Evolutionary conservation across 2,113 vertebrate genomes (phyloP), one percentile per base, ranked within the genome.

Genomic region (Chlorodrepanis virens): DNA sequence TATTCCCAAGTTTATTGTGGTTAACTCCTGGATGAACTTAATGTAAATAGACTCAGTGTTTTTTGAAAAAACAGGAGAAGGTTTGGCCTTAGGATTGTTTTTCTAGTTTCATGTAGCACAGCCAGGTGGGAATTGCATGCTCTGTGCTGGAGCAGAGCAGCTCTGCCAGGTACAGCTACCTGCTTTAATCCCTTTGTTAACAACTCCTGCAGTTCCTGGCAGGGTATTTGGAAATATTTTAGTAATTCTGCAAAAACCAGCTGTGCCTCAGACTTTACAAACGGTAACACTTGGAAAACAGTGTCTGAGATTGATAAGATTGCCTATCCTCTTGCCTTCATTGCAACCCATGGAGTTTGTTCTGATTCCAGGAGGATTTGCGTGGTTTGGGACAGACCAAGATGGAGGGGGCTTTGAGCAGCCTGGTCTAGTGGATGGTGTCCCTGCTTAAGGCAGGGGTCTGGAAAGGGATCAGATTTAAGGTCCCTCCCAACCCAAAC

Each of bases 141-240:
- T 65, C 59, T 21, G 8, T 72, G 80, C 42, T 81, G 18, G 52
- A 89, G 77, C 60, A 54, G 22, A 89, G 52, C 33, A 52, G 78
- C 47, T 31, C 44, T 96, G 87, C 78, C 61, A 94, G 93, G 84
- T 89, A 83, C 3, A 1, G 60, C 68, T 92, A 93, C 93, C 92
- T 91, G 77, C 59, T 79, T 78, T 94, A 70, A 81, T 93, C 33
- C 19, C 13, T 16, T 11, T 35, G 21, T 80, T 90, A 90, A 69
- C 47, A 80, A 13, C 68, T 83, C 91, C 92, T 87, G 39, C 60
- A 42, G 50, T 17, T 96, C 47, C 75, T 96, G 90, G 81, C 65
- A 17, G 17, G 10, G 17, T 31, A 14, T 27, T 64, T 69, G 85
- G 90, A 96, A 91, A 91, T 75, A 31, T 25, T 64, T 59, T 28